phyloP scores from a whole-genome alignment of 2,888 invertebrate genomes.

The Rhamnusium bicolor region DNA sequence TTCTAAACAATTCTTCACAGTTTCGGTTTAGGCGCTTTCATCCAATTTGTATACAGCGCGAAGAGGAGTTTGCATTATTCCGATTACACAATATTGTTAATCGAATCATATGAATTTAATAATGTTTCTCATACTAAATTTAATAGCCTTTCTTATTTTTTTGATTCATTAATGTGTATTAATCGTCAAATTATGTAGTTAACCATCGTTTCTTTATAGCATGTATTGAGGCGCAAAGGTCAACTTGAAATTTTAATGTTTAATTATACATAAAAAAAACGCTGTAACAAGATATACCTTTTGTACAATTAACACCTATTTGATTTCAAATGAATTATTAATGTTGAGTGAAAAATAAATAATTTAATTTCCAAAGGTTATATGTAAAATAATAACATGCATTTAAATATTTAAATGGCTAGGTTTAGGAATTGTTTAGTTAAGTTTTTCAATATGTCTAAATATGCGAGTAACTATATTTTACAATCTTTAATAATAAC shows the following conservation, averaged over 20 bases:
- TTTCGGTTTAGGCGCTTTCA: too few relatives aligned
- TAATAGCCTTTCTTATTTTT: too few relatives aligned
- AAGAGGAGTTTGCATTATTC: too few relatives aligned
- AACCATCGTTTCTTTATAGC: not conserved
- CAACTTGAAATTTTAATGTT: constrained; percentile 1
- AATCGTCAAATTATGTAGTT: not conserved
- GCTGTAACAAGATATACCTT: constrained; percentile 2
- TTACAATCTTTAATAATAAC: too few relatives aligned
- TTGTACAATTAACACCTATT: not conserved
- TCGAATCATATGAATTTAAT: too few relatives aligned
- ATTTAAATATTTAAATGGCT: not conserved
- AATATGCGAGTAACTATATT: too few relatives aligned
- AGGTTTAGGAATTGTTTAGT: too few relatives aligned
- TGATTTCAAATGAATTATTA: not conserved
- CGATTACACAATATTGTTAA: too few relatives aligned
- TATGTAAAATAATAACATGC: constrained; percentile 2
- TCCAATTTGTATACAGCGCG: too few relatives aligned
- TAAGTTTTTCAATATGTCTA: too few relatives aligned
- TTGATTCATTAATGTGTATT: not conserved
- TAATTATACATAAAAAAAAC: not conserved
- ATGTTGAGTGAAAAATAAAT: not conserved
- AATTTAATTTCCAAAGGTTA: not conserved
- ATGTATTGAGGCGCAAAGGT: not conserved
- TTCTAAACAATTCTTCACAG: too few relatives aligned
- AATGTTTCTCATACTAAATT: too few relatives aligned